phyloP scores from a whole-genome alignment of 2,113 vertebrate genomes.

The Halcyon malimbica region DNA sequence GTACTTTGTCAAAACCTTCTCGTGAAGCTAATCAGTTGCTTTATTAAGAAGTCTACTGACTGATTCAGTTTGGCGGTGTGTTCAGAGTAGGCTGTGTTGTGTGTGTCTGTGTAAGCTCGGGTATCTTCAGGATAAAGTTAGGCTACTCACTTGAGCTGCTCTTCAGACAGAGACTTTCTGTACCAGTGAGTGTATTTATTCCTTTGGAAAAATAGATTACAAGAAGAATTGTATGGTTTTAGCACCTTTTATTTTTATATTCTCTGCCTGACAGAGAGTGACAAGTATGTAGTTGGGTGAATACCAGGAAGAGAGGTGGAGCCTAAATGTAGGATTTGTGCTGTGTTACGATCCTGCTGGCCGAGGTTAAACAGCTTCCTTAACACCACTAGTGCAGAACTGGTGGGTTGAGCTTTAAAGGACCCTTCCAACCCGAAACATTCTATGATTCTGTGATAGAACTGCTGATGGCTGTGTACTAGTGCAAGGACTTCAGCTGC shows the following conservation, averaged over 20 bases:
- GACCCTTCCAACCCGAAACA: neutral
- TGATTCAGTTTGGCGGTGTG: rapidly evolving
- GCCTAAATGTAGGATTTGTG: neutral
- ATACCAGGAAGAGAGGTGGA: neutral
- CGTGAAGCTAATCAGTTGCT: neutral
- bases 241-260: neutral
- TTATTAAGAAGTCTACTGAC: neutral
- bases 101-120: neutral
- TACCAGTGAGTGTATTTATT: neutral
- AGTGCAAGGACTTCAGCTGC: rapidly evolving
- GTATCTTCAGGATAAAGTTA: rapidly evolving
- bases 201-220: neutral
- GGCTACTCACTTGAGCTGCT: neutral
- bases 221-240: neutral
- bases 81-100: neutral
- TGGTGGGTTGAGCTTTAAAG: neutral
- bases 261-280: neutral
- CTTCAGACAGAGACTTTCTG: neutral
- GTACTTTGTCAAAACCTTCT: neutral
- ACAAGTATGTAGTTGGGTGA: neutral
- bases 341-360: neutral
- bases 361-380: neutral
- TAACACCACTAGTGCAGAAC: neutral
- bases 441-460: neutral
- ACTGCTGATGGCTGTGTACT: neutral